Evolutionary conservation across 2,797 vertebrate genomes (phyloP).

Genomic region (Pipistrellus nathusii): DNA sequence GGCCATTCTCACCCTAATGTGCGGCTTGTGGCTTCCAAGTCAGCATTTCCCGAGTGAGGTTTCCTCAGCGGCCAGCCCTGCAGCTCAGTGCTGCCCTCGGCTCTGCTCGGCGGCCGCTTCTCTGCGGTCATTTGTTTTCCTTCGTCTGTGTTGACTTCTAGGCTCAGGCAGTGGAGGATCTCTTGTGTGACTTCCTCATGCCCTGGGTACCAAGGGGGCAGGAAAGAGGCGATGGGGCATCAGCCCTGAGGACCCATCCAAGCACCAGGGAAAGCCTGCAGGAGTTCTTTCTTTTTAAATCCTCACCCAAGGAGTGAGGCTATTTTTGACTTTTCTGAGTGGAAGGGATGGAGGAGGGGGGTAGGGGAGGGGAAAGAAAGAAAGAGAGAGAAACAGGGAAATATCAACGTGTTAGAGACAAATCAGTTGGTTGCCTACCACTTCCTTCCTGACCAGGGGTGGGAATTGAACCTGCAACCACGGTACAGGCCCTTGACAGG

Average conservation of each 20-base stretch:
- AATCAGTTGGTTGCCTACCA: no score
- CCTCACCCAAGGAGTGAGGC: no score
- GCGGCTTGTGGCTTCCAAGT: constrained; percentile 67
- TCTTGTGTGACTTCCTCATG: constrained; percentile 45
- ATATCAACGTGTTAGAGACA: no score
- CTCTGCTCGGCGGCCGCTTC: constrained; percentile 26
- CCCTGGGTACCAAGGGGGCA: neutral
- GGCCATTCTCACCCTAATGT: constrained; percentile 50
- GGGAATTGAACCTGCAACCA: no score
- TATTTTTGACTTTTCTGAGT: no score
- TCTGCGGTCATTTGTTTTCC: constrained; percentile 70
- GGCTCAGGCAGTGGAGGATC: constrained; percentile 4
- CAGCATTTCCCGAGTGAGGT: constrained; percentile 65
- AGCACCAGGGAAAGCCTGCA: neutral
- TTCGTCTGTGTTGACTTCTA: constrained; percentile 61
- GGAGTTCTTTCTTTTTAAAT: neutral
- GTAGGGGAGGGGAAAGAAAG: no score
- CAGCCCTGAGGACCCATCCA: neutral
- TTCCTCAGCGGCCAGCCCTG: constrained; percentile 44
- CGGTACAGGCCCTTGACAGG: no score
- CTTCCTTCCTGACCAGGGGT: no score
- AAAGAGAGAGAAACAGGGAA: no score
- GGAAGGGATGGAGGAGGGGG: no score
- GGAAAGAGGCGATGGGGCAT: neutral
- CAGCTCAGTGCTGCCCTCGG: constrained; percentile 21